Base-by-base conservation (phyloP, 1,140 invertebrate species). In the Drosophila persimilis region DNA sequence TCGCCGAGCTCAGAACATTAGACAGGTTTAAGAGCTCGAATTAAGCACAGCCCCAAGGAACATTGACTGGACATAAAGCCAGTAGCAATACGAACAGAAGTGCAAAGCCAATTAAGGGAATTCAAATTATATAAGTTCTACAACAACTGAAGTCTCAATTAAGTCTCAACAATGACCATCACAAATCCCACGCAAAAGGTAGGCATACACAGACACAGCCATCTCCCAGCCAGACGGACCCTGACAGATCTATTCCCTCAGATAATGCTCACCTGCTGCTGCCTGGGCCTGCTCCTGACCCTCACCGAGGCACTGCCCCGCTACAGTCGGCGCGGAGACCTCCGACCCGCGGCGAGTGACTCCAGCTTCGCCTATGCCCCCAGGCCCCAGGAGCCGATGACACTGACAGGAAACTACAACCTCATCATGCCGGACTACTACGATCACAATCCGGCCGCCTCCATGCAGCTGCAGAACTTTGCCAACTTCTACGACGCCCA, bases 381-480 rank as follows among this genome's bases (percentile, higher is more conserved):
- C n/a, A n/a, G 53, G 0, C 83, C 83, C 11, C 83, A 86, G 55
- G 56, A 47, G 17, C 83, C 83, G 0, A 54, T 88, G 64, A 17
- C 57, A 2, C 22, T 88, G 47, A 83, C 63, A 0, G 71, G 52
- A 3, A 90, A 90, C 54, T 90, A 86, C 8, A 90, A 90, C 53
- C 65, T 84, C 6, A 86, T 90, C 7, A 89, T 90, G 89, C 76
- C 89, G 54, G 89, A 90, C 31, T 89, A 89, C 44, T 89, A 85
- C 15, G 89, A 90, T 50, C 67, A 90, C 53, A 81, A 84, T 69
- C 89, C 89, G 0, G 77, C 77, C 0, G 89, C 80, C 52, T 90
- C 89, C 0, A 90, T 90, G 80, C 77, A 89, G 35, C 72, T 76
- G 75, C 89, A 90, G 52, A 90, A 90, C 62, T 90, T 90, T 58